Percentiles rank a stretch among this genome's conserved stretches.
These are phyloP conservation scores for Armadillidium nasatum DNA, from an alignment of 1,140 invertebrate species.

Conservation along the genomic window DNA sequence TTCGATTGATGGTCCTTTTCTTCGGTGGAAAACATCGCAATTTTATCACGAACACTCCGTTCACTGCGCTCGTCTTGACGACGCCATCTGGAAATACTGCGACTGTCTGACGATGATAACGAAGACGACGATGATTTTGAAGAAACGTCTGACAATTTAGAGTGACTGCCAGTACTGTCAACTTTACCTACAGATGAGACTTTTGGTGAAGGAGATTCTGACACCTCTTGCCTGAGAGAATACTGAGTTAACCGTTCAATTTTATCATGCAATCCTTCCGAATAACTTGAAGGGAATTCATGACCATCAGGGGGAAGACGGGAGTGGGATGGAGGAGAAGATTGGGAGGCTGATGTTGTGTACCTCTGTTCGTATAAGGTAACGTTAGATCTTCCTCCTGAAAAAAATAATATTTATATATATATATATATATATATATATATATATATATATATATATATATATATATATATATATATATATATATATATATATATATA, in stretches of 20 bases:
- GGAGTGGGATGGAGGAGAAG: conserved; percentile 51
- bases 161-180: too few species aligned
- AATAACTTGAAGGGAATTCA: conserved; percentile 72
- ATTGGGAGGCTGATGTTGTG: conserved; percentile 47
- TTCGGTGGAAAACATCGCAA: conserved; percentile 73
- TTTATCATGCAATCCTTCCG: conserved; percentile 54
- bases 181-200: conserved; percentile 23
- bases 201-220: conserved; percentile 44
- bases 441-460: too few species aligned
- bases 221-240: conserved; percentile 38
- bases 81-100: conserved; percentile 36
- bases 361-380: conserved; percentile 50
- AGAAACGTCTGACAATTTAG: conserved; percentile 18
- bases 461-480: too few species aligned
- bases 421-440: too few species aligned
- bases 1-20: conserved; percentile 48
- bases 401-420: not conserved
- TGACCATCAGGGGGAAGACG: conserved; percentile 80
- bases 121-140: conserved; percentile 39
- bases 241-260: conserved; percentile 33
- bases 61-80: conserved; percentile 58
- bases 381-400: conserved; percentile 41
- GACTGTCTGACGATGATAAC: conserved; percentile 26
- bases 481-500: too few species aligned
- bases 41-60: conserved; percentile 75